A percentile compares a stretch with the other conserved stretches of the same genome.
Conservation (phyloP, 2,797 vertebrate genomes). For the Anabacerthia variegaticeps region DNA sequence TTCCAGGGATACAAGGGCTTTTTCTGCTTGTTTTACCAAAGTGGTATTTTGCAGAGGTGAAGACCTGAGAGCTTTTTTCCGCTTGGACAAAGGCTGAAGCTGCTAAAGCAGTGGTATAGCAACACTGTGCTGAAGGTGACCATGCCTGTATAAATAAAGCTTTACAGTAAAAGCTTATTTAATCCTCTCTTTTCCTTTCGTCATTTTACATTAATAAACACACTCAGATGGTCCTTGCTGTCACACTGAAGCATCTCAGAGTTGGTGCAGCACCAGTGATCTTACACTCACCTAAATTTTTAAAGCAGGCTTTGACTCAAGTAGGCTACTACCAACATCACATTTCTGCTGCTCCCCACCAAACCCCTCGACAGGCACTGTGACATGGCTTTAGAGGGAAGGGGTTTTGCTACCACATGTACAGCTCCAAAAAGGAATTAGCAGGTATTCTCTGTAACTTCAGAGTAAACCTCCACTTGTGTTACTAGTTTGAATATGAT, state of each 20-base stretch:
- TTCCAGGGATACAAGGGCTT: background rate
- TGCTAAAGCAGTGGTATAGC: background rate
- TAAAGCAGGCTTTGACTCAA: background rate
- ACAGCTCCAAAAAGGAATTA: background rate
- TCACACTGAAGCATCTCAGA: background rate
- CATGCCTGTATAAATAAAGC: background rate
- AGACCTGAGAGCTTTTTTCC: background rate
- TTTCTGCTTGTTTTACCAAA: background rate
- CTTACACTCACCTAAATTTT: background rate
- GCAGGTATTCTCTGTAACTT: background rate
- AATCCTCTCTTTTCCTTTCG: background rate
- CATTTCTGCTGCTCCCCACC: background rate
- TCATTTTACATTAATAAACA: background rate
- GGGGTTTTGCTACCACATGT: background rate
- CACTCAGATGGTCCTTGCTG: background rate
- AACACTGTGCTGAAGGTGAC: background rate
- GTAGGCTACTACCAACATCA: background rate
- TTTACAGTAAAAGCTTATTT: background rate
- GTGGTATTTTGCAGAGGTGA: accelerated
- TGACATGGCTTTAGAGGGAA: background rate
- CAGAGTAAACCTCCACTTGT: background rate
- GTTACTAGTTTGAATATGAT: background rate
- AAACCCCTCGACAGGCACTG: background rate
- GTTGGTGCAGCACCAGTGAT: accelerated
- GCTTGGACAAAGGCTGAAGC: background rate